Percentiles rank a stretch among this genome's conserved stretches.
These are phyloP conservation scores for Ciconia stormi DNA, from an alignment of 2,113 vertebrate species.

Conservation along the genomic window DNA sequence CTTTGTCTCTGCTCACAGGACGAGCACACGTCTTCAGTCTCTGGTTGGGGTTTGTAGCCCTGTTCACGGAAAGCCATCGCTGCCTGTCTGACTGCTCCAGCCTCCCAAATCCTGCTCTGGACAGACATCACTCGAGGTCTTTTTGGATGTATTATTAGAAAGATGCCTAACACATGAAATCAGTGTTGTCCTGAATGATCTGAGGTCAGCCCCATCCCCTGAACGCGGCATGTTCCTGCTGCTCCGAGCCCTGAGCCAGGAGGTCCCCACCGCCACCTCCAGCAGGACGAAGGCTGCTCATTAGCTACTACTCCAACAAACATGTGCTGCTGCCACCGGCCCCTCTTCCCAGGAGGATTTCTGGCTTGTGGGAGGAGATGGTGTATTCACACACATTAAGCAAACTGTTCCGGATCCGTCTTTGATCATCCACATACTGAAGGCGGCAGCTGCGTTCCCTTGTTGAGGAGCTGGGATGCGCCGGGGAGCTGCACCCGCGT, in stretches of 20 bases:
- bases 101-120: neutral
- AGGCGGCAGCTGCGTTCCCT: neutral
- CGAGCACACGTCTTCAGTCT: rapidly evolving
- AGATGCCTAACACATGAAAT: neutral
- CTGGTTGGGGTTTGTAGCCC: neutral
- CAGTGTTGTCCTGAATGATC: neutral
- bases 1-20: neutral
- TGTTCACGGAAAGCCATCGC: neutral
- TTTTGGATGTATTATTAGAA: neutral
- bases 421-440: neutral
- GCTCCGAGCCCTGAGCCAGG: neutral
- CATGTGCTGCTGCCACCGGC: rapidly evolving
- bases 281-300: neutral
- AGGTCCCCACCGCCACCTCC: neutral
- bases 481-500: rapidly evolving
- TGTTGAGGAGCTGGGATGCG: neutral
- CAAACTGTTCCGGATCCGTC: neutral
- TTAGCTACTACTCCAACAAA: neutral
- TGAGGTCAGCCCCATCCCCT: neutral
- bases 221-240: neutral
- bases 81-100: neutral
- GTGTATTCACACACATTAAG: neutral
- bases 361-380: neutral
- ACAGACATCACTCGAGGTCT: neutral
- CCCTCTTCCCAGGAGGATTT: neutral